Base-by-base conservation (phyloP, 2,888 invertebrate species). In the Oxyscelio sp. region DNA sequence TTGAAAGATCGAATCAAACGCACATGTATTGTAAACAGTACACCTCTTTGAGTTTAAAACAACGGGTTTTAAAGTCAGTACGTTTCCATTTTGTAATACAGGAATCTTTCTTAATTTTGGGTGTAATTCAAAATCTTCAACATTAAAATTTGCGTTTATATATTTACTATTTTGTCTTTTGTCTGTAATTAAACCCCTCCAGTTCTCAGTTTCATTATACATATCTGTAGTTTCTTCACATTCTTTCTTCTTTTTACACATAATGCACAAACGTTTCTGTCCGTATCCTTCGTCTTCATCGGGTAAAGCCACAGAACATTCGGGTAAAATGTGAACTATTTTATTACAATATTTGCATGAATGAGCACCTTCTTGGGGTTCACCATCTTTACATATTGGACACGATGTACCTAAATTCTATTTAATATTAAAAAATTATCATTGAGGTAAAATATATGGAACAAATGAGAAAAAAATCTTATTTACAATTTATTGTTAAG, bases 251-350 rank as follows among this genome's bases (percentile, higher is more conserved):
- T 15, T 15, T 15, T 45, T 2, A 45, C 45, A 45, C 1, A 2
- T 2, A 48, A 21, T 9, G 13, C 85, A 85, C 15, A 81, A 11
- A 17, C 75, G 22, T 56, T 52, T 61, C 17, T 73, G 38, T 4
- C 73, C 73, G 9, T 81, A 56, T 0, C 81, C 85, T 54, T 85
- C 77, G 27, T 81, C 80, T 61, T 77, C 68, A 13, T 43, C 58
- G 77, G 2, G 8, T 6, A 48, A 9, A 21, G 48, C 9, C 1
- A 21, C 1, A 8, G 78, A 81, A 13, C 85, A 81, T 11, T n/a
- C 43, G 1, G 24, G 11, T 17, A 81, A 50, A 2, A 68, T 15
- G 38, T 81, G 85, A 4, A 85, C 81, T 17, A 15, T 4, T 48
- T 48, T 48, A 8, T 13, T 13, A 9, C 48, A 48, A 48, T 11